Base-by-base conservation (phyloP, 2,113 vertebrate species). In the Sus scrofa region DNA sequence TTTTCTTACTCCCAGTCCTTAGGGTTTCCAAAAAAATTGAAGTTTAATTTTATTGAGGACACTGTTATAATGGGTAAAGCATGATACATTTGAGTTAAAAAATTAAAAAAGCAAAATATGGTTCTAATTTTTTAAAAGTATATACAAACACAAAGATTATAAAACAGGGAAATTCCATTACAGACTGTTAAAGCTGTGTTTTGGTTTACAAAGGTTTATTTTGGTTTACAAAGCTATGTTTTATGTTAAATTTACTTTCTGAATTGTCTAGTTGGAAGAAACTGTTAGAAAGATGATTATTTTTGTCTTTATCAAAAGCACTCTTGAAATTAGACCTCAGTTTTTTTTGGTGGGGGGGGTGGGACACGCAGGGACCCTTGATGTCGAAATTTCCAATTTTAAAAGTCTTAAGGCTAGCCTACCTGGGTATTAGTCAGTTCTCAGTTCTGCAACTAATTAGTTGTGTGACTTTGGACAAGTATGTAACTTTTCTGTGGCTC, bases 21-120 rank as follows among this genome's bases (percentile, higher is more conserved):
- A 95, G 15, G 19, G 22, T 89, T 96, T 84, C 63, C 2, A 27
- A 73, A 78, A 95, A 95, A 79, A 65, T 50, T 77, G 18, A 84
- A 85, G n/a, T 82, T 71, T 82, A 56, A 32, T 84, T 86, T 81
- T 74, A 87, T 10, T n/a, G 60, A 91, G 34, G 67, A 7, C 6
- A 20, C 16, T 89, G n/a, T 84, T 73, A 65, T 9, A 65, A 70
- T 58, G 60, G 54, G 86, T 83, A 58, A 91, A 73, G 27, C 12
- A 4, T 27, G 62, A 62, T 70, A 83, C 18, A 70, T 67, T 62
- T 91, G 9, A 88, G 39, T 81, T 71, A 32, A 56, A 63, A 82
- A 75, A 84, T 67, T 62, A 50, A 60, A 15, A 32, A 95, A 84
- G 68, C 1, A 84, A 58, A 78, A 73, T 65, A 34, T 12, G 54